Percentiles rank a stretch among this genome's conserved stretches.
These are phyloP conservation scores for Schrankia costaestrigalis DNA, from an alignment of 2,888 invertebrate genomes.

Conservation along the genomic window DNA sequence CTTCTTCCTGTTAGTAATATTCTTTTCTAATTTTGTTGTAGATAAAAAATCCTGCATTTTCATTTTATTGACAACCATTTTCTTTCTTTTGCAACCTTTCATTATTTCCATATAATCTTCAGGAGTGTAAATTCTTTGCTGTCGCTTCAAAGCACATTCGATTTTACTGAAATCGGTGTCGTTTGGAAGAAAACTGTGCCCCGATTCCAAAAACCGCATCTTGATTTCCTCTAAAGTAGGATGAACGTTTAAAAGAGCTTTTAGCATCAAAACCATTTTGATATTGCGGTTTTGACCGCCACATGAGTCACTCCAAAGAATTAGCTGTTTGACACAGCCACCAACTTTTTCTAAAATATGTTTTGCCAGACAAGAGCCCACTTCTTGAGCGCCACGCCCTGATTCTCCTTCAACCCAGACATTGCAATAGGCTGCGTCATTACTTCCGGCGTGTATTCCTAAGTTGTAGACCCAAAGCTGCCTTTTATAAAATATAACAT, in stretches of 20 bases:
- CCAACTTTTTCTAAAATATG: constrained; percentile 4
- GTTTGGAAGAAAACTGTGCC: constrained; percentile 16
- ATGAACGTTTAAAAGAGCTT: too few relatives aligned
- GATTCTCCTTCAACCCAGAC: constrained; percentile 18
- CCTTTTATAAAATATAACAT: constrained; percentile 10
- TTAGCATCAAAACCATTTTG: too few relatives aligned
- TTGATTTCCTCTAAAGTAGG: neutral
- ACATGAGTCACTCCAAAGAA: too few relatives aligned
- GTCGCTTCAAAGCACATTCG: constrained; percentile 16
- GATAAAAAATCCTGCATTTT: constrained; percentile 11
- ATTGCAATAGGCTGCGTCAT: constrained; percentile 8
- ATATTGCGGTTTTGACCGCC: too few relatives aligned
- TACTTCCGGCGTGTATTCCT: constrained; percentile 8
- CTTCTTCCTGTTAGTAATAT: constrained; percentile 13
- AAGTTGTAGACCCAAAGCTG: constrained; percentile 12
- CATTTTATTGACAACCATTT: constrained; percentile 12
- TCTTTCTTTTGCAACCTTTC: constrained; percentile 13
- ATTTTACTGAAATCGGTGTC: constrained; percentile 22
- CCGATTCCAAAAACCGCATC: constrained; percentile 6
- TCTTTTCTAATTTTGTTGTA: too few relatives aligned
- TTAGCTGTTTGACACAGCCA: constrained; percentile 1
- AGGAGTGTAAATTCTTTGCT: constrained; percentile 14
- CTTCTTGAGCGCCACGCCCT: too few relatives aligned
- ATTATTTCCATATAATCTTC: too few relatives aligned
- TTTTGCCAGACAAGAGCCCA: constrained; percentile 5